Base-by-base conservation (phyloP, 2,888 invertebrate species). In the Chorisops tibialis region DNA sequence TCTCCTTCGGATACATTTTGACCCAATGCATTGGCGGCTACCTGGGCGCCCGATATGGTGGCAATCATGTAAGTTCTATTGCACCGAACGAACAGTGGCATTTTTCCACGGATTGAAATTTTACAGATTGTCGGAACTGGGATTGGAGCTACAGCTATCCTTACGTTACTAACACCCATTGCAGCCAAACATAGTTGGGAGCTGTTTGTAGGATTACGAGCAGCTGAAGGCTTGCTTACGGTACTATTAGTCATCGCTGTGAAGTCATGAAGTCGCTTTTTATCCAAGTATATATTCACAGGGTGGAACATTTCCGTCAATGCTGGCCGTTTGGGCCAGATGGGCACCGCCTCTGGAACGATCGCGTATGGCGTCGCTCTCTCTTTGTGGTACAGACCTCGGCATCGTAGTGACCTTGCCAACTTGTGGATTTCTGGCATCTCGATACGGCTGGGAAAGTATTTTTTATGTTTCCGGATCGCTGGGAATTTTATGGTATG, bases 1-100 rank as follows among this genome's bases (percentile, higher is more conserved):
- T 91, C 76, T 92, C 91, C 79, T 90, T 89, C 72, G 91, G 91
- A 0, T 91, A 92, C 76, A 82, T 91, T 61, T 77, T 87, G 54
- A 91, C 91, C 0, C 91, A 88, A 75, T 75, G 91, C 16, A 82
- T 87, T 0, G 91, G 90, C 0, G 91, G 91, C 52, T 89, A 87
- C 84, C 77, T 93, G 47, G 88, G 90, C 3, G 84, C 87, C 68
- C 84, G 83, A 73, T 83, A 89, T 73, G 93, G 93, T 68, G 93
- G 91, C 66, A 14, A 56, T 43, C 43, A 89, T 89, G 80, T 83
- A 84, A 69, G 64, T 64, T 30, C 18, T 37, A n/a, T n/a, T 52
- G 4, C 18, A 37, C 16, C 14, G n/a, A 47, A 35, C 24, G 11
- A 4, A 30, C 39, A 19, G 7, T 12, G 9, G 7, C 11, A 21